phyloP scores from a whole-genome alignment of 2,113 vertebrate species.

The Paedocypris sp. region DNA sequence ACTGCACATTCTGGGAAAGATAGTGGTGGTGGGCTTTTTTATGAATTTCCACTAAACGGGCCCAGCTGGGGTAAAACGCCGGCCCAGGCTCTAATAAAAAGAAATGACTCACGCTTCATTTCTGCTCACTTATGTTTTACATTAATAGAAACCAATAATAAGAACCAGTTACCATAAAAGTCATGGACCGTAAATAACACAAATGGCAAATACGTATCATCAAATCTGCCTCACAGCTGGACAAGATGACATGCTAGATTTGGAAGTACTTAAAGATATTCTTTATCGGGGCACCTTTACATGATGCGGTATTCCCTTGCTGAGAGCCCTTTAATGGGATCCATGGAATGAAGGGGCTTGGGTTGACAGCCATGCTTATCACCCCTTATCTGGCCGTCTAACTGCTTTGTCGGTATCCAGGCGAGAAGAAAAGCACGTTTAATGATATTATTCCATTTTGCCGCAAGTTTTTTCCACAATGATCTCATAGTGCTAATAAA shows the following conservation, averaged over 20 bases:
- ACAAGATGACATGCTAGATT: constrained; percentile 68
- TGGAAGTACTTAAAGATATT: constrained; percentile 67
- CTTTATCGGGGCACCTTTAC: constrained; percentile 69
- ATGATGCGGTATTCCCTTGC: constrained; percentile 39
- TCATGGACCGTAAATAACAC: constrained; percentile 90
- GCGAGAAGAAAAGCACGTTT: constrained; percentile 42
- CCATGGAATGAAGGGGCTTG: constrained; percentile 29
- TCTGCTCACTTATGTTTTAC: constrained; percentile 95
- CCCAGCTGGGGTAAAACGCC: constrained; percentile 67
- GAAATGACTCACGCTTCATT: constrained; percentile 87
- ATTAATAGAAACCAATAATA: constrained; percentile 96
- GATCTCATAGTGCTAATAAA: constrained; percentile 13
- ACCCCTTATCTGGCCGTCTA: constrained; percentile 32
- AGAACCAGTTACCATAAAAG: constrained; percentile 87
- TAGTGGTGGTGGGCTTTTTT: constrained; percentile 55
- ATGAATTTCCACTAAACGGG: constrained; percentile 74
- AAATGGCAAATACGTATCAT: constrained; percentile 86
- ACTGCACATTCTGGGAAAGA: constrained; percentile 54
- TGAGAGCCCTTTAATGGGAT: constrained; percentile 23
- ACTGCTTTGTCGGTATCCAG: constrained; percentile 32
- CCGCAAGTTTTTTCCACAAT: constrained; percentile 42
- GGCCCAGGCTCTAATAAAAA: constrained; percentile 76
- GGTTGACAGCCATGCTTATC: constrained; percentile 33
- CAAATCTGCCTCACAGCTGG: constrained; percentile 74
- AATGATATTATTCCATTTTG: constrained; percentile 49